Base-by-base conservation (phyloP, 2,888 invertebrate species). In the Sthenelais limicola region DNA sequence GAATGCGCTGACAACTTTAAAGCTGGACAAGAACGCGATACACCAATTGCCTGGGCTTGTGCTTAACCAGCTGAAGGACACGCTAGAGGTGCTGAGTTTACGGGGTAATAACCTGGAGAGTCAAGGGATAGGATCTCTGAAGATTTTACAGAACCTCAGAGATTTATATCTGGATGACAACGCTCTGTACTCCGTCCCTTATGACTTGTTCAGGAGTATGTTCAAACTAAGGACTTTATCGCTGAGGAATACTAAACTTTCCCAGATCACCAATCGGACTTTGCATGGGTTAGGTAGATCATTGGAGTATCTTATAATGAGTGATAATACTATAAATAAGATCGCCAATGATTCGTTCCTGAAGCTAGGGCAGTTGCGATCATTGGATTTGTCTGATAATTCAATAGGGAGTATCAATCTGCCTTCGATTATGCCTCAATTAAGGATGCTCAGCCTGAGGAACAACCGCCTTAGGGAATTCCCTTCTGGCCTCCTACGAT, bases 351-450 rank as follows among this genome's bases (percentile, higher is more conserved):
- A 68, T 49, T 68, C 73, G 15, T 62, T 75, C 28, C 26, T 49
- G 1, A 58, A 28, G 4, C 12, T 75, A 1, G 38, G 62, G 28
- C 62, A 58, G 12, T 28, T 73, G 30, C 47, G 75, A 9, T 54
- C 68, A 28, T 28, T 75, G 26, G 71, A 75, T 30, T 56, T 75
- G 35, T 75, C 75, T 12, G 28, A 68, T 3, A 75, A 75, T 49
- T 21, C n/a, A 3, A 33, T 75, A 5, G 0, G 15, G n/a, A n/a
- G 7, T 5, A 28, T 74, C 12, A 68, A 26, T 24, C 47, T 75
- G 5, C 75, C 75, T 15, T 21, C 68, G 5, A 68, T 51, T 15
- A 75, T 75, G 75, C 75, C 75, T 0, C 73, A 75, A 26, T 52
- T 75, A 47, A 30, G 75, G 9, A 47, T 51, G 21, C 62, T 75